Base-by-base conservation (phyloP, 2,888 invertebrate genomes). In the Oligia fasciuncula region DNA sequence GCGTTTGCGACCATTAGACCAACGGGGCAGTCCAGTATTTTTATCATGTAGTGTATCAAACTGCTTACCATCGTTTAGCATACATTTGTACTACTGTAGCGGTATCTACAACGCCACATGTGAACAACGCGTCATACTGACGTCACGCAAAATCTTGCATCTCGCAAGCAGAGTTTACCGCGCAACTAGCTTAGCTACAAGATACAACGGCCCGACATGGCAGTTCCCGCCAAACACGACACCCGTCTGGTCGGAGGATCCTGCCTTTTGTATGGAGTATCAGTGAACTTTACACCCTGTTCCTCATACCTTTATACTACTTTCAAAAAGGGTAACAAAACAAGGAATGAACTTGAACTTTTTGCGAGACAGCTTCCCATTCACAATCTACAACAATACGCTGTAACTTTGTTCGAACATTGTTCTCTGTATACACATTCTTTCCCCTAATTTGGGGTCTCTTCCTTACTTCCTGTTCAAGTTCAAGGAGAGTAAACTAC, bases 401-500 rank as follows among this genome's bases (percentile, higher is more conserved):
- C 8, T 13, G 17, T 14, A 46, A 83, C 68, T 83, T 67, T 43
- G 75, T 67, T 82, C 23, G 67, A n/a, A 79, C 40, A 67, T 84
- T 79, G 51, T 67, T 51, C 46, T 43, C 6, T 14, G 66, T 57
- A n/a, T 43, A 60, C 40, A 70, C 46, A 70, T 82, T 49, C 62
- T 49, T 63, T 67, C 62, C 79, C 79, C 72, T 70, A 81, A 80
- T 78, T 77, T 70, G 4, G 70, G 51, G 49, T 57, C 46, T 68
- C 77, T 74, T 77, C 80, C 76, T 72, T 46, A 63, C 79, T 78
- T 87, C 83, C 85, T 60, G 68, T 60, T 49, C 67, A 85, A 77
- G 80, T 62, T 80, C 65, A 85, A 73, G 73, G 77, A 87, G 82
- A 79, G 66, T 77, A 74, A 73, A 78, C 68, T 79, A 67, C 81